Percentiles rank a stretch among this genome's conserved stretches.
These are phyloP conservation scores for Myotis findleyi DNA, from an alignment of 2,797 vertebrate species.

Conservation along the genomic window DNA sequence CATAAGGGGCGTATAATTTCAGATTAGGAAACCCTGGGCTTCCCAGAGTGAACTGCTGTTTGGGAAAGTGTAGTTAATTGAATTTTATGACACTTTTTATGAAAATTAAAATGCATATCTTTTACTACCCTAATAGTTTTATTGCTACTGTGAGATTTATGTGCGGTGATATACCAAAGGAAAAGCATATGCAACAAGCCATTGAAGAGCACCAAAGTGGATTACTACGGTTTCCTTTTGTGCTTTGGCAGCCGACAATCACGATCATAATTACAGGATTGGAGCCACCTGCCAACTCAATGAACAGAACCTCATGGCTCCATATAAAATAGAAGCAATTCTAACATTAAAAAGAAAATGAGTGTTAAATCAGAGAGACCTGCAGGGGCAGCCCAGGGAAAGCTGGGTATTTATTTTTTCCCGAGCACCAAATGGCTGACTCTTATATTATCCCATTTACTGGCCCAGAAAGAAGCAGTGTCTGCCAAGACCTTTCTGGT, in stretches of 20 bases:
- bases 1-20: slow-evolving; percentile 4
- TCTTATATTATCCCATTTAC: slow-evolving; percentile 61
- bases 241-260: slow-evolving; percentile 75
- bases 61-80: slow-evolving; percentile 77
- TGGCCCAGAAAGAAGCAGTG: slow-evolving; percentile 58
- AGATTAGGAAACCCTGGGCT: slow-evolving; percentile 56
- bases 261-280: slow-evolving; percentile 75
- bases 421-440: slow-evolving; percentile 50
- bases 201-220: slow-evolving; percentile 72
- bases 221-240: slow-evolving; percentile 78
- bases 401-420: slow-evolving; percentile 57
- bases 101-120: slow-evolving; percentile 83
- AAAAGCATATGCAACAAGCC: slow-evolving; percentile 75
- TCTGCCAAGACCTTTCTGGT: slow-evolving; percentile 52
- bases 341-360: slow-evolving; percentile 78
- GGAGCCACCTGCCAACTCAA: slow-evolving; percentile 75
- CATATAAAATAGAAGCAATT: slow-evolving; percentile 72
- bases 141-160: slow-evolving; percentile 79
- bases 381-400: slow-evolving; percentile 54
- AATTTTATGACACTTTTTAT: slow-evolving; percentile 80
- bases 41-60: slow-evolving; percentile 69
- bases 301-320: slow-evolving; percentile 71
- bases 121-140: slow-evolving; percentile 80
- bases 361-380: slow-evolving; percentile 75
- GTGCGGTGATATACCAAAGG: slow-evolving; percentile 60